These are phyloP conservation scores for Pangasius macronema DNA, from an alignment of 2,797 vertebrate species.

Conservation along the genomic window DNA sequence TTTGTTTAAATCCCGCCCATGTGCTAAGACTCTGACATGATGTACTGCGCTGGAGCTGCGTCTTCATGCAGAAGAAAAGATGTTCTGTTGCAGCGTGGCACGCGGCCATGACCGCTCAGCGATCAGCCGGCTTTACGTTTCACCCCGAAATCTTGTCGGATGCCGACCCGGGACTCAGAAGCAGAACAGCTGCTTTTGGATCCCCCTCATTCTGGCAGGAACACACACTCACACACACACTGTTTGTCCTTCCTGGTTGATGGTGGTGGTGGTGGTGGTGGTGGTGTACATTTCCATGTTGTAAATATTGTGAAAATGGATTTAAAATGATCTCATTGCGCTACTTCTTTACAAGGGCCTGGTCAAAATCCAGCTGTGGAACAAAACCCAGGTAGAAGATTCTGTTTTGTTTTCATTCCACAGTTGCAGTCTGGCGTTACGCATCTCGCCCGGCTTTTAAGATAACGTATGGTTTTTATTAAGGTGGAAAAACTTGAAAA, in stretches of 20 bases:
- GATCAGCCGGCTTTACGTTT: not conserved
- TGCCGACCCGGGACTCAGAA: not conserved
- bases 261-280: not conserved
- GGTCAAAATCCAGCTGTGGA: not conserved
- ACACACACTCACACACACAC: not conserved
- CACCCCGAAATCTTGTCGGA: not conserved
- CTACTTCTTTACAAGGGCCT: not conserved
- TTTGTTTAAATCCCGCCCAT: slow-evolving; percentile 4
- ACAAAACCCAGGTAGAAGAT: not conserved
- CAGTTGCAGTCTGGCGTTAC: not conserved
- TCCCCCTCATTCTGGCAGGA: not conserved
- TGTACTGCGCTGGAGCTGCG: not conserved
- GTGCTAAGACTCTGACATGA: not conserved
- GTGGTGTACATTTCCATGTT: not conserved
- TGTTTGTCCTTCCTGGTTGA: not conserved
- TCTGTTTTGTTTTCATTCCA: not conserved
- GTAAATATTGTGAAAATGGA: not conserved
- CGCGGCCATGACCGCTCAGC: not conserved
- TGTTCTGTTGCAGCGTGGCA: not conserved
- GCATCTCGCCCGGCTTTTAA: not conserved
- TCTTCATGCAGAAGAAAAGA: slow-evolving; percentile 1
- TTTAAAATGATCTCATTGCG: not conserved
- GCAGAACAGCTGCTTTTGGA: not conserved
- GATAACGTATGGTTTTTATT: not conserved
- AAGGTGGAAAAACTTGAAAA: not conserved